Evolutionary conservation across 1,140 invertebrate genomes (phyloP).

Genomic region (Drosophila nasuta): DNA sequence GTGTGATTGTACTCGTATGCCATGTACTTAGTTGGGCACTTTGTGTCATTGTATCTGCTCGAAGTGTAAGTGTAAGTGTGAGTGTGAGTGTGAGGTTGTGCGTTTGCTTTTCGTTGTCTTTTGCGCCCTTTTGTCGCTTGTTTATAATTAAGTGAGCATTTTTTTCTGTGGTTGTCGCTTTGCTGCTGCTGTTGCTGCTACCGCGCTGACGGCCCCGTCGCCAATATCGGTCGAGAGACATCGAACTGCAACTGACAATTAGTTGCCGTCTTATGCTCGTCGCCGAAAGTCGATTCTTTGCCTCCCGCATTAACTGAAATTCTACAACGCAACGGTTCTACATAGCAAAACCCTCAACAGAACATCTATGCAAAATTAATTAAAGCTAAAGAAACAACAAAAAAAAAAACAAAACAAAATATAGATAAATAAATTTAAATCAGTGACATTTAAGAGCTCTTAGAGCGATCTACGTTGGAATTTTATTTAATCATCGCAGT

Average conservation of each 20-base stretch:
- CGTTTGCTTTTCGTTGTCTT: conserved; percentile 68
- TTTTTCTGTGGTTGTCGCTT: conserved; percentile 81
- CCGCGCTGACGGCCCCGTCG: conserved; percentile 36
- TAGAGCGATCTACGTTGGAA: background rate
- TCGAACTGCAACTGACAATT: conserved; percentile 77
- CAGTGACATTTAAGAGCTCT: conserved; percentile 4
- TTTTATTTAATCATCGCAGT: conserved; percentile 17
- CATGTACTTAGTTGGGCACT: conserved; percentile 58
- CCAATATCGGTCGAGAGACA: conserved; percentile 74
- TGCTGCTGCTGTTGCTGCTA: conserved; percentile 57
- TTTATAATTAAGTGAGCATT: conserved; percentile 82
- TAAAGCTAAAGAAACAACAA: background rate
- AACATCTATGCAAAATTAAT: background rate
- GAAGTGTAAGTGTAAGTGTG: conserved; percentile 30
- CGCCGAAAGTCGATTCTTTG: conserved; percentile 79
- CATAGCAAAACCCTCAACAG: background rate
- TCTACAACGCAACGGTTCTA: conserved; percentile 7
- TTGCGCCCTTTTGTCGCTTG: conserved; percentile 82
- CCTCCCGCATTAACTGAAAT: conserved; percentile 37
- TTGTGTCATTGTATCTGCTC: conserved; percentile 67
- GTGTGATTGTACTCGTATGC: conserved; percentile 45
- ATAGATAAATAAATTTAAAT: background rate
- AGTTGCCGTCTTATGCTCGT: conserved; percentile 84
- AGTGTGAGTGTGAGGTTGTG: conserved; percentile 14
- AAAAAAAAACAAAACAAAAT: background rate